Base-by-base conservation (phyloP, 2,113 vertebrate genomes). In the Cyanistes caeruleus region DNA sequence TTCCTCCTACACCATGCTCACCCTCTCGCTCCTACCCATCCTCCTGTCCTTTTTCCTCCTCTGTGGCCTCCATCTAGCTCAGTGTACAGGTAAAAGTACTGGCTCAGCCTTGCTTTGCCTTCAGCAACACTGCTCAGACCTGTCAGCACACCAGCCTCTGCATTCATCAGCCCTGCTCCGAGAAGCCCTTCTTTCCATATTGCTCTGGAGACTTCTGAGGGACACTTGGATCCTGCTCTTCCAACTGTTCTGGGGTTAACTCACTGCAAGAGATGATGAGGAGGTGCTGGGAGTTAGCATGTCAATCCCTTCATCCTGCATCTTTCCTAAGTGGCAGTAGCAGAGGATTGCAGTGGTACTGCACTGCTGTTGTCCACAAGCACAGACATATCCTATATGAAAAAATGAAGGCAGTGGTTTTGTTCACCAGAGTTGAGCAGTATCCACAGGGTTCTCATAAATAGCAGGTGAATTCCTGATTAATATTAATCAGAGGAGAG, bases 101-200 rank as follows among this genome's bases (percentile, higher is more conserved):
- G 92, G 5, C 80, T 94, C 95, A 80, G 67, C 56, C 55, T 93
- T 95, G 67, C 86, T 97, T 97, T 96, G 77, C 78, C 59, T 95
- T 76, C 35, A 27, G 84, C 69, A 17, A 16, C 52, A n/a, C 35
- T 90, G 46, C 74, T 95, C 39, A 89, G 75, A 78, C 75, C n/a
- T 87, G 81, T 90, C 87, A 84, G 64, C 70, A 37, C 25, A 55
- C 11, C 8, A 9, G 22, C 94, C 74, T 68, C 52, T 13, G 4
- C 48, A 35, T 83, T 85, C 39, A 30, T 93, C 68, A 89, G 43
- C 20, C 19, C 53, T 39, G 72, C 56, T 77, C 18, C 1, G 17
- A n/a, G 37, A 37, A 90, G 9, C 5, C 3, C 31, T 81, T 46
- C 62, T 93, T 18, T 6, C 58, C 75, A 65, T 82, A 51, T 51